phyloP scores from a whole-genome alignment of 2,113 vertebrate genomes.

The Panurus biarmicus region DNA sequence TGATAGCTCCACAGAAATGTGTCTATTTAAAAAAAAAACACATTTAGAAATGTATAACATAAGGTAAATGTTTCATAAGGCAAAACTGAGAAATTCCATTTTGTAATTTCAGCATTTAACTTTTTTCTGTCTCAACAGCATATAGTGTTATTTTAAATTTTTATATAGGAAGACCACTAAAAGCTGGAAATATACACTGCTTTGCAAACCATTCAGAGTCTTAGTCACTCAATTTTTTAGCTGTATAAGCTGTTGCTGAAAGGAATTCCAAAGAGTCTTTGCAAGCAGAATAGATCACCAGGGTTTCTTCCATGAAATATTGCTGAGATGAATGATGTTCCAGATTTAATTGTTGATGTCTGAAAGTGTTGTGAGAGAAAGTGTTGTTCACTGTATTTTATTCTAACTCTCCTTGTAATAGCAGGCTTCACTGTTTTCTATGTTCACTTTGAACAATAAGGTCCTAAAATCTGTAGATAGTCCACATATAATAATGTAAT shows the following conservation, averaged over 20 bases:
- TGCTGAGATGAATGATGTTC: not conserved
- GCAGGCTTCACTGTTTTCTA: not conserved
- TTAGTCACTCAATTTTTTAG: not conserved
- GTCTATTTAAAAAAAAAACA: not conserved
- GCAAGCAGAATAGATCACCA: not conserved
- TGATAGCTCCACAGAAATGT: not conserved
- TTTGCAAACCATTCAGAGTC: not conserved
- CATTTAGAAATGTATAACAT: not conserved
- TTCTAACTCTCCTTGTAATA: not conserved
- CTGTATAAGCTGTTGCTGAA: not conserved
- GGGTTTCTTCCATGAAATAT: not conserved
- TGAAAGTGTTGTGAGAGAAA: not conserved
- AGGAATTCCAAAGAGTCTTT: not conserved
- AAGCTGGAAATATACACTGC: not conserved
- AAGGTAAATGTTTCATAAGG: not conserved
- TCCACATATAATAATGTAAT: not conserved
- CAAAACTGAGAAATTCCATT: not conserved
- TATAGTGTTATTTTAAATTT: not conserved
- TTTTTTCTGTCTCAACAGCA: not conserved
- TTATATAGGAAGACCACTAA: not conserved
- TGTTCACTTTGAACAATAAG: not conserved
- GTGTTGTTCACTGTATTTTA: not conserved
- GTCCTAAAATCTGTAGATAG: not conserved
- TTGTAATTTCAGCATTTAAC: not conserved
- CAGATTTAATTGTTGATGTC: not conserved